These are phyloP conservation scores for Parasteatoda lunata DNA, from an alignment of 2,888 invertebrate species.

Conservation along the genomic window DNA sequence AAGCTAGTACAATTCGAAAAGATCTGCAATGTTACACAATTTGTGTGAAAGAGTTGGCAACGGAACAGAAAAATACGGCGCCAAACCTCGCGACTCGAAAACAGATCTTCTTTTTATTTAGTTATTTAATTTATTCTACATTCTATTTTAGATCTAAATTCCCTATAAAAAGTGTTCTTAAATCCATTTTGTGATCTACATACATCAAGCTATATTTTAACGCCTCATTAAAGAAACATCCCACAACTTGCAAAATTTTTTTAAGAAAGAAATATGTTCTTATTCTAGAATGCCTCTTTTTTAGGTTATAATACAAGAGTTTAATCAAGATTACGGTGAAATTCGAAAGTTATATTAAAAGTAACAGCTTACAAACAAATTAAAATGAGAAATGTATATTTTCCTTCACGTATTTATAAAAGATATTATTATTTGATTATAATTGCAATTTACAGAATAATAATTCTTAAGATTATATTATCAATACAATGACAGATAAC, in stretches of 20 bases:
- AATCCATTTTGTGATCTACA: neutral
- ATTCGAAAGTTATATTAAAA: too few relatives aligned
- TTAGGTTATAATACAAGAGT: too few relatives aligned
- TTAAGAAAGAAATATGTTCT: neutral
- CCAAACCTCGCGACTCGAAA: neutral
- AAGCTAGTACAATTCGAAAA: neutral
- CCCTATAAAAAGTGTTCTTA: neutral
- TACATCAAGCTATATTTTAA: too few relatives aligned
- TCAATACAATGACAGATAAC: too few relatives aligned
- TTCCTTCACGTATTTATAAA: too few relatives aligned
- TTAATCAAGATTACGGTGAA: too few relatives aligned
- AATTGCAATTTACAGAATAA: too few relatives aligned
- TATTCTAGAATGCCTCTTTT: too few relatives aligned
- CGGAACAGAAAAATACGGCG: neutral
- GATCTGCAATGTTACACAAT: neutral
- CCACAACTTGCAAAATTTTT: neutral
- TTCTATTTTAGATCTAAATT: neutral
- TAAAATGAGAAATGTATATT: too few relatives aligned
- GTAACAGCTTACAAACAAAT: too few relatives aligned
- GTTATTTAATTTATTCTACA: neutral
- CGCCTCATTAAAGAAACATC: neutral
- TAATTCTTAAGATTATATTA: too few relatives aligned
- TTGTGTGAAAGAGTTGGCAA: neutral
- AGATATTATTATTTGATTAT: too few relatives aligned
- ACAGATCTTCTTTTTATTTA: neutral